Base-by-base conservation (phyloP, 2,113 vertebrate species). In the Rhabdornis inornatus region DNA sequence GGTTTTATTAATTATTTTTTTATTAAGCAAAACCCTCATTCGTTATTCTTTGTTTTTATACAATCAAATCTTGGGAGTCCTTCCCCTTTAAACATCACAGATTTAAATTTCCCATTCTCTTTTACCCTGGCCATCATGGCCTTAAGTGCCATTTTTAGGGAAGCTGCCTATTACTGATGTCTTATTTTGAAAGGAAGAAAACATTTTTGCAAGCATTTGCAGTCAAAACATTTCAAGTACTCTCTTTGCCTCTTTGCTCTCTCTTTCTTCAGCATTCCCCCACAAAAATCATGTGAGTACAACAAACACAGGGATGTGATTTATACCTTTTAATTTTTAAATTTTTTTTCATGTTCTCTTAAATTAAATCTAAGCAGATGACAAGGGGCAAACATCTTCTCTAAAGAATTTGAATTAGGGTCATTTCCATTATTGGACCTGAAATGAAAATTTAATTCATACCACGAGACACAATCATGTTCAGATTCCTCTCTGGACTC, bases 321-420 rank as follows among this genome's bases (percentile, higher is more conserved):
- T 93, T 61, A 37, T 35, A 68, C 27, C 20, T 91, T 64, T 87
- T 42, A 71, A 42, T 66, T 45, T 37, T 69, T 3, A 65, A 72
- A 11, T 53, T 83, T 83, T 84, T 75, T 71, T 39, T 23, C 55
- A 40, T 44, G n/a, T 95, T 89, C 78, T 76, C 39, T 55, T 88
- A 86, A 85, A 94, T 95, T 79, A 94, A 90, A 94, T 78, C 64
- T 93, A 63, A 83, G 53, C 66, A 66, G 65, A 66, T 93, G 90
- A 91, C 55, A 86, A 70, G 52, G 77, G 61, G 16, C 39, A 60
- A 87, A 66, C 10, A 30, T 61, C 69, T 45, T 70, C n/a, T 77
- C 27, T 27, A 61, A 83, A 81, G 89, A 92, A 76, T 66, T 45
- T 88, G 92, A 64, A 81, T 96, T 72, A 63, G 49, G 75, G 82